Base-by-base conservation (phyloP, 2,888 invertebrate genomes). In the Pandemis corylana region DNA sequence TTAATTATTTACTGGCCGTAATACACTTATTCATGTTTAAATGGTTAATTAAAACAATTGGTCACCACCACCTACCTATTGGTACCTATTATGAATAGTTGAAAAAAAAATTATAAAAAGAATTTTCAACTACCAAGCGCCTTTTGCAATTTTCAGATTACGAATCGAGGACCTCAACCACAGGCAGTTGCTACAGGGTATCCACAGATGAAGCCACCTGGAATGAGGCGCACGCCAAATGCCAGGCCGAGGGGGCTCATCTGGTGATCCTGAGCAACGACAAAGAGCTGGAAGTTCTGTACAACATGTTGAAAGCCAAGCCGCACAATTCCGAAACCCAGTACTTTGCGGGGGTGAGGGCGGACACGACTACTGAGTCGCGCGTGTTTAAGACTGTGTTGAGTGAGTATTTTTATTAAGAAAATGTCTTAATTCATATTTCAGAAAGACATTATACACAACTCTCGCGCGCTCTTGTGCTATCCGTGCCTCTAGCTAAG, bases 141-240 rank as follows among this genome's bases (percentile, higher is more conserved):
- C 9, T 12, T 0, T 64, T 44, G 28, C 9, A 12, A 20, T n/a
- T 73, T 69, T 12, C 71, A 75, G 75, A 63, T 64, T 75, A 71
- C 41, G 68, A 64, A 9, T 68, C 67, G 4, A 75, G 70, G 15
- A 46, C 68, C 42, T 41, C 68, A 0, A 42, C 59, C 9, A 69
- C 68, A 0, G 75, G 75, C n/a, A 75, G 76, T 15, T 92, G 93
- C 77, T 93, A 93, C 81, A 89, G 82, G 65, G 83, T 90, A 0
- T 83, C 89, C 0, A 56, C 36, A 0, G 15, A 78, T 0, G 77
- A 86, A 0, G 84, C 77, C 53, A 81, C 88, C 0, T 93, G 93
- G 93, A 86, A 89, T 70, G 82, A 89, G 71, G 91, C 91, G 0
- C 89, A 86, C 56, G 83, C 82, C 0, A 88, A 89, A 61, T 93